Evolutionary conservation across 2,113 vertebrate species (phyloP), one percentile per base, ranked within the genome.

Genomic region (Hirundichthys speculiger): DNA sequence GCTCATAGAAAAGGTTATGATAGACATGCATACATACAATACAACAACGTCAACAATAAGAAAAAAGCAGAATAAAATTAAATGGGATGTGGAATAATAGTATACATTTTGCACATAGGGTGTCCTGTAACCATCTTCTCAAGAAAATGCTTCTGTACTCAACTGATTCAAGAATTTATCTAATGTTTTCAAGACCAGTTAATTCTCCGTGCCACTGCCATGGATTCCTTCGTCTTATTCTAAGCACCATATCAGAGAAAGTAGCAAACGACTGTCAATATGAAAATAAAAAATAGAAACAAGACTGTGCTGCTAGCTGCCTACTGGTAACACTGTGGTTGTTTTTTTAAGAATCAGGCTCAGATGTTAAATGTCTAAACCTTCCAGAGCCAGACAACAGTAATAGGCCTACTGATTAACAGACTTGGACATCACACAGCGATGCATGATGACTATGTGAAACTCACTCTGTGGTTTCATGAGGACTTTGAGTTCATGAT

Each of bases 391-490:
- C 68, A 68, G 50, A 69, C 58, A 53, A 48, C 45, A 47, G 42
- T 62, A 69, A 80, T 34, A 45, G 40, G 14, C 6, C 6, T 6
- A 18, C 52, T 19, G 50, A 58, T 58, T 69, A 15, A 52, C 48
- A 69, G 76, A 68, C 54, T 34, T 41, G 55, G 54, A 56, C 41
- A 69, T 84, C 68, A 73, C 49, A 70, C 49, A 20, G 61, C 73
- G 69, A 72, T 67, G 64, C 59, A 73, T 6, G 47, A 76, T 79
- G 69, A 82, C 77, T 74, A 14, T 60, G 56, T 77, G 78, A 78
- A 52, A 75, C 58, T 21, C 55, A 54, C 51, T 27, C 34, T 46
- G 24, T 77, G 81, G 88, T 79, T 86, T 85, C 77, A 86, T 80
- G 59, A 30, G 67, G 27, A 59, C 42, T 22, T 49, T 72, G 82